These are phyloP conservation scores for Lepidotrigona ventralis DNA, from an alignment of 1,140 invertebrate species.

Conservation along the genomic window DNA sequence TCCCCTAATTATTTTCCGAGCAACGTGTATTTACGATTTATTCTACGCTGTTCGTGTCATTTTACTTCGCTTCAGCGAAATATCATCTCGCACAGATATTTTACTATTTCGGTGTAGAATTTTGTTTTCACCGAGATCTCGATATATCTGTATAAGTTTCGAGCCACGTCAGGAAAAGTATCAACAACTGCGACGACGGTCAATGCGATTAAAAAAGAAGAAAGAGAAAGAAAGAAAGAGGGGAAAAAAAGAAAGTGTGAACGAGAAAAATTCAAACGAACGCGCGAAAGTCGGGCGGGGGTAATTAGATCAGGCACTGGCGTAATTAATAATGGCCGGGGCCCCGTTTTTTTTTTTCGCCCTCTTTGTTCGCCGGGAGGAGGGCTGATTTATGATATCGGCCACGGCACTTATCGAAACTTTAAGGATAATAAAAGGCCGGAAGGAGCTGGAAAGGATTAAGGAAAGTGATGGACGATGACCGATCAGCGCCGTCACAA, in stretches of 20 bases:
- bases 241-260: background rate
- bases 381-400: slow-evolving; percentile 66
- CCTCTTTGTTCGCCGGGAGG: slow-evolving; percentile 37
- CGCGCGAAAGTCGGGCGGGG: background rate
- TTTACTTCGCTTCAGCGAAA: too few relatives aligned
- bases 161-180: too few relatives aligned
- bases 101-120: too few relatives aligned
- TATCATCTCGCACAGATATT: too few relatives aligned
- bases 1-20: too few relatives aligned
- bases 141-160: too few relatives aligned
- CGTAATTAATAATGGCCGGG: slow-evolving; percentile 57
- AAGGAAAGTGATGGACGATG: slow-evolving; percentile 76
- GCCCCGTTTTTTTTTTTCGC: slow-evolving; percentile 12
- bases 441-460: slow-evolving; percentile 58
- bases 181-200: too few relatives aligned
- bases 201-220: too few relatives aligned
- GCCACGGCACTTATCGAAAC: slow-evolving; percentile 66
- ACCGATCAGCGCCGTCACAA: slow-evolving; percentile 77
- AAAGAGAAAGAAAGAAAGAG: background rate
- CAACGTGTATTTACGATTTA: too few relatives aligned
- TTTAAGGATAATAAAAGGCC: slow-evolving; percentile 68
- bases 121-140: too few relatives aligned
- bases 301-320: slow-evolving; percentile 46
- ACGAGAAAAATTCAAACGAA: slow-evolving; percentile 20
- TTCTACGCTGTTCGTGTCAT: too few relatives aligned